Evolutionary conservation across 2,888 invertebrate genomes (phyloP).

Genomic region (Lagria hirta): DNA sequence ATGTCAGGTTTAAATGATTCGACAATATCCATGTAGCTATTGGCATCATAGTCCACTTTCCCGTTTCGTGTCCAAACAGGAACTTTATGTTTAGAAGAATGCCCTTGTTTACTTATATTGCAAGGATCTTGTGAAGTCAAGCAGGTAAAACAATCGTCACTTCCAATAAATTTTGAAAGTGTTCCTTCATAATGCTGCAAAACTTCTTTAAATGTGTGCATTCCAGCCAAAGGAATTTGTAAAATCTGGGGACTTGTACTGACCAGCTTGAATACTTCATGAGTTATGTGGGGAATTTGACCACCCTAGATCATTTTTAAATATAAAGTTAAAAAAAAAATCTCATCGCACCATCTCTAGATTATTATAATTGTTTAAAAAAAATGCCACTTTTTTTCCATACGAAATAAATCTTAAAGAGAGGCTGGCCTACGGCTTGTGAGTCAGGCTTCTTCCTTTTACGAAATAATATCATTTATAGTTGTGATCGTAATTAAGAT

Average conservation of each 20-base stretch:
- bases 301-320: conserved; percentile 63
- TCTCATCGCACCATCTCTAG: no score
- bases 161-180: conserved; percentile 68
- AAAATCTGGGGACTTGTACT: conserved; percentile 64
- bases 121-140: conserved; percentile 72
- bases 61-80: conserved; percentile 81
- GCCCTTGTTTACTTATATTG: conserved; percentile 65
- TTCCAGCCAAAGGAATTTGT: conserved; percentile 72
- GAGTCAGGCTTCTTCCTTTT: no score
- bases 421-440: background rate
- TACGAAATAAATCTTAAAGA: background rate
- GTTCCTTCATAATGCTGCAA: conserved; percentile 65
- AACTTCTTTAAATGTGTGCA: conserved; percentile 61
- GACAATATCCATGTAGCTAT: conserved; percentile 74
- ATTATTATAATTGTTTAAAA: no score
- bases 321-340: background rate
- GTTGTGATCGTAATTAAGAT: no score
- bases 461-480: no score
- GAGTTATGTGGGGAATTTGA: conserved; percentile 78
- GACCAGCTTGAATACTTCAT: conserved; percentile 71
- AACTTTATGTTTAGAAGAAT: conserved; percentile 69
- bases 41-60: conserved; percentile 65
- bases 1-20: conserved; percentile 79
- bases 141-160: conserved; percentile 56
- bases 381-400: no score